These are phyloP conservation scores for Agonum fuliginosum DNA, from an alignment of 2,888 invertebrate species.

Conservation along the genomic window DNA sequence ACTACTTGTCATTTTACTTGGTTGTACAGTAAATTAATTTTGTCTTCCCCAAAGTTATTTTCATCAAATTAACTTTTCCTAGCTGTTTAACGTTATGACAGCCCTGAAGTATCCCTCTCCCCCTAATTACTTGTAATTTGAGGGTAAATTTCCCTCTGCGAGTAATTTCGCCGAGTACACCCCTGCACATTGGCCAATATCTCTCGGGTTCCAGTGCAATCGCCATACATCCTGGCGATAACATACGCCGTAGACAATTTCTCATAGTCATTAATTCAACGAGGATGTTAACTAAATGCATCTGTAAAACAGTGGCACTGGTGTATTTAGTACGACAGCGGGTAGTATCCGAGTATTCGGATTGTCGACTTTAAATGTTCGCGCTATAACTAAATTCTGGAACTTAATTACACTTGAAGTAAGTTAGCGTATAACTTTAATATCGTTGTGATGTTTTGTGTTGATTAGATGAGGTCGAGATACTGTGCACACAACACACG, in stretches of 20 bases:
- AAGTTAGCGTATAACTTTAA: slow-evolving; percentile 53
- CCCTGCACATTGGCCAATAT: slow-evolving; percentile 8
- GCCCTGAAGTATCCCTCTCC: not conserved
- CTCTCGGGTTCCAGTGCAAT: slow-evolving; percentile 27
- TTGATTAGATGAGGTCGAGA: slow-evolving; percentile 49
- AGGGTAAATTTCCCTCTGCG: not conserved
- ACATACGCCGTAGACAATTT: slow-evolving; percentile 38
- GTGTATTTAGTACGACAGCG: slow-evolving; percentile 29
- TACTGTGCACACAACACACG: slow-evolving; percentile 40
- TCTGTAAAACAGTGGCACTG: slow-evolving; percentile 34
- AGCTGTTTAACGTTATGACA: not conserved
- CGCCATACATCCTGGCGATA: slow-evolving; percentile 37
- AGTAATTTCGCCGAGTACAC: slow-evolving; percentile 16
- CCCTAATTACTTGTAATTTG: not conserved
- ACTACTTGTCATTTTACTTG: no score
- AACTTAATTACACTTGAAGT: slow-evolving; percentile 53
- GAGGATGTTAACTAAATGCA: slow-evolving; percentile 43
- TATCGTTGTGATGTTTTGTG: slow-evolving; percentile 52
- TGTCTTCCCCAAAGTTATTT: no score
- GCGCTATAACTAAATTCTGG: slow-evolving; percentile 51
- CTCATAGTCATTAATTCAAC: slow-evolving; percentile 39
- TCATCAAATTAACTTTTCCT: no score
- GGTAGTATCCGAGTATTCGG: no score
- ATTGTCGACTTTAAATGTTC: slow-evolving; percentile 36
- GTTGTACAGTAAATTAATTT: no score